A percentile compares a stretch with the other conserved stretches of the same genome.
These are phyloP conservation scores for Perccottus glenii DNA, from an alignment of 2,113 vertebrate species.

Conservation along the genomic window DNA sequence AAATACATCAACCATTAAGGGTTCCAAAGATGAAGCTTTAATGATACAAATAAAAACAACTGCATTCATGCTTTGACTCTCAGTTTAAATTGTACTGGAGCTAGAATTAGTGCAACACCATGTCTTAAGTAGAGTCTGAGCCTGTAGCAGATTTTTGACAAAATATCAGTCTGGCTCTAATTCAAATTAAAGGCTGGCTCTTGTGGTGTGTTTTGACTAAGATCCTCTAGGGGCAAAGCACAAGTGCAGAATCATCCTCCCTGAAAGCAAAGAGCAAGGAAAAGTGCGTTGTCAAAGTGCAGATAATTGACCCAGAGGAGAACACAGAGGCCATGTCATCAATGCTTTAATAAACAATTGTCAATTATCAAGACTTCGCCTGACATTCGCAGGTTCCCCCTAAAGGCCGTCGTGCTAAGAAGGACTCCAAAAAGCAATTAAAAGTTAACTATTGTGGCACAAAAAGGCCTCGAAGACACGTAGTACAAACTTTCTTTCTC, in stretches of 20 bases:
- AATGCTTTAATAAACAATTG: conserved; percentile 65
- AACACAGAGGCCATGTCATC: conserved; percentile 46
- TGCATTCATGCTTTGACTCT: background rate
- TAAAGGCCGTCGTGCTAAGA: conserved; percentile 29
- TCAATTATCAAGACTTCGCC: conserved; percentile 50
- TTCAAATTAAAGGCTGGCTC: conserved; percentile 38
- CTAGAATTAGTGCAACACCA: conserved; percentile 19
- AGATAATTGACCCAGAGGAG: conserved; percentile 66
- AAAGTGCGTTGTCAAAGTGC: conserved; percentile 40
- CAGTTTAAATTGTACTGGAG: background rate
- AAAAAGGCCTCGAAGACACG: conserved; percentile 34
- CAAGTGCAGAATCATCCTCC: conserved; percentile 39
- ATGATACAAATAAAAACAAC: conserved; percentile 32
- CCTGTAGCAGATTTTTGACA: conserved; percentile 24
- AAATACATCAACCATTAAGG: conserved; percentile 6
- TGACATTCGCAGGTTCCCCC: conserved; percentile 42
- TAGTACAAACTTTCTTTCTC: conserved; percentile 6
- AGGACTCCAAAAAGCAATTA: conserved; percentile 55
- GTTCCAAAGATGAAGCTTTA: conserved; percentile 44
- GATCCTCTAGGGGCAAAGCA: conserved; percentile 33
- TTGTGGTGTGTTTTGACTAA: conserved; percentile 17
- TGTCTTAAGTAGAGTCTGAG: conserved; percentile 16
- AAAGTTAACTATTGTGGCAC: conserved; percentile 51
- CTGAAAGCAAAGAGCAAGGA: conserved; percentile 39
- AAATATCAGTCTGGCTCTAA: conserved; percentile 25